Evolutionary conservation across 2,888 invertebrate genomes (phyloP), one percentile per base, ranked within the genome.

Genomic region (Gymnocheta viridis): DNA sequence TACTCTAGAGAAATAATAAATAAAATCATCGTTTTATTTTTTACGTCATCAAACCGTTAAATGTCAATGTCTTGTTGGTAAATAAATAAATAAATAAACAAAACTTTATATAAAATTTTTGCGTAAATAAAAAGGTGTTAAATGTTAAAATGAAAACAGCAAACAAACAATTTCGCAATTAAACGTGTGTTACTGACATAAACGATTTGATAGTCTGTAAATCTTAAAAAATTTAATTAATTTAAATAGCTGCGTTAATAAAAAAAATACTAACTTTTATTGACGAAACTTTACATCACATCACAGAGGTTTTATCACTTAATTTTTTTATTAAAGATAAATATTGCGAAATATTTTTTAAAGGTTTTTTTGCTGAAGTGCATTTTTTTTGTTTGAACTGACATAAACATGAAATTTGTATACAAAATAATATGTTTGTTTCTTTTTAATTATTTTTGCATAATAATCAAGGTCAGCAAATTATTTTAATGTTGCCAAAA

Each of bases 391-490:
- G 27, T 67, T 29, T 29, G 27, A 62, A 58, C 70, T 82, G 64
- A 76, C 64, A 76, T 70, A 58, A 83, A 83, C 74, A 79, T 83
- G 70, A 79, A 83, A 74, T 70, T 67, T 38, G 49, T 58, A 66
- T 70, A 29, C 14, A 32, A 41, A 54, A 32, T 44, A 44, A 62
- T 19, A 44, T 32, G n/a, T 12, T 17, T 41, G 27, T 22, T 51
- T 27, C 47, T 64, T 9, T 64, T 29, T 24, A n/a, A 14, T 27
- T 60, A 6, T 56, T 83, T 82, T 83, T 83, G 79, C 79, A 79
- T 79, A 76, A 79, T 66, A 79, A 70, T 83, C 82, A 83, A 79
- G 79, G 82, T 83, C 74, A 70, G 17, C 19, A 67, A 82, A 82
- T 73, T 73, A 60, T 29, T 35, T 74, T 41, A 79, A 74, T 79